Evolutionary conservation across 2,888 invertebrate species (phyloP), one percentile per base, ranked within the genome.

Genomic region (Blastobasis adustella): DNA sequence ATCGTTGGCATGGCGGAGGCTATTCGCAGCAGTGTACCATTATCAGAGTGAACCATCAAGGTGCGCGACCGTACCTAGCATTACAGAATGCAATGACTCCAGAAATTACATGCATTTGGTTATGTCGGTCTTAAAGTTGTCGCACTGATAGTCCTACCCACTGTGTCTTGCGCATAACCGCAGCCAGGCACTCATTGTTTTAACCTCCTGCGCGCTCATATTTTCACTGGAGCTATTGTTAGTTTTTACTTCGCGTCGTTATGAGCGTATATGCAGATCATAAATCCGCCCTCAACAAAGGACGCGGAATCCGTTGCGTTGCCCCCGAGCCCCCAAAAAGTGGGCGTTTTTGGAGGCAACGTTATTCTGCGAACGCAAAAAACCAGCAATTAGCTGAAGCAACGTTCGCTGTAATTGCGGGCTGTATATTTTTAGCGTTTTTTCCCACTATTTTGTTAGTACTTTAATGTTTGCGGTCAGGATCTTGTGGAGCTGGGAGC

Each of bases 281-380:
- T 54, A 54, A 54, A 54, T 52, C 44, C 46, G 7, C 10, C 23
- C 9, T 38, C 46, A 23, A 52, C 54, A 52, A 54, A 52, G 46
- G 53, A n/a, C 49, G 45, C 44, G 42, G 23, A 23, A 23, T 23
- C 23, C 23, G 23, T 23, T 23, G 23, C 23, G 23, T 23, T 23
- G 8, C 9, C n/a, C n/a, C 42, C 46, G 10, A 52, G 53, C 23
- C 49, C 41, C 44, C 49, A 47, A 52, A 54, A 54, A 49, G 51
- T n/a, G 49, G 39, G 38, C 7, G 45, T 50, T 51, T 50, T 48
- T 43, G 44, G 47, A 40, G 38, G 10, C 42, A 49, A 52, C 49
- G 50, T 56, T 51, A 51, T 53, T 53, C 53, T 53, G 54, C 48
- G 49, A 49, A 41, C 40, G 46, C 53, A 54, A 54, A 57, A 56